Conservation (phyloP, 2,888 invertebrate species). For the Luffia ferchaultella region DNA sequence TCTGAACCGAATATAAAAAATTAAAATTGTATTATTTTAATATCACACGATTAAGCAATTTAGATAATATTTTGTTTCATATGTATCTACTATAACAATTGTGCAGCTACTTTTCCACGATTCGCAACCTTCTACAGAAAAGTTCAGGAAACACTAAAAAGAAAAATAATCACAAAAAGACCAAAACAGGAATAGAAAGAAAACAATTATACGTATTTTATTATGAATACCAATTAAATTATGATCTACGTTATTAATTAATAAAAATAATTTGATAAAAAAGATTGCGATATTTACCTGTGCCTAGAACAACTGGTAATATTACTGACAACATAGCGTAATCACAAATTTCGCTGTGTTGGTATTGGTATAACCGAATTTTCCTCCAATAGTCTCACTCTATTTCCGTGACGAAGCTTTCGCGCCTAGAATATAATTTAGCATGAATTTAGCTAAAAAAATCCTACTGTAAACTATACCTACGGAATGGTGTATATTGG, state of each 20-base stretch:
- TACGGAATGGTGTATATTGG: no score
- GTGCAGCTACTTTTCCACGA: constrained; percentile 60
- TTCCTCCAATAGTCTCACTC: constrained; percentile 34
- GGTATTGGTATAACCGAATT: constrained; percentile 34
- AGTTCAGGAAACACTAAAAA: constrained; percentile 48
- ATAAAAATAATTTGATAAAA: constrained; percentile 50
- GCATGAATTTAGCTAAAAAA: no score
- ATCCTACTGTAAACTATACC: no score
- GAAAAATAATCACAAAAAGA: constrained; percentile 18
- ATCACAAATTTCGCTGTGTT: constrained; percentile 37
- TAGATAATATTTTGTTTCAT: constrained; percentile 1
- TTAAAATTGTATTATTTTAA: constrained; percentile 17
- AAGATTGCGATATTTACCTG: constrained; percentile 52
- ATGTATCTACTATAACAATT: constrained; percentile 46
- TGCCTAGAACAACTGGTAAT: constrained; percentile 54
- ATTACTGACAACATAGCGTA: constrained; percentile 59
- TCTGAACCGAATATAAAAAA: background rate
- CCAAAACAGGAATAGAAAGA: constrained; percentile 17
- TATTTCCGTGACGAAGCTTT: constrained; percentile 47
- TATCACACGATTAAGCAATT: no score
- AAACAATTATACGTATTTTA: constrained; percentile 29
- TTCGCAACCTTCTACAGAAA: constrained; percentile 56
- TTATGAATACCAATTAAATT: constrained; percentile 30
- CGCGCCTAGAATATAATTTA: constrained; percentile 42
- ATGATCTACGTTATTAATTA: constrained; percentile 37